Base-by-base conservation (phyloP, 2,888 invertebrate species). In the Platycheirus albimanus region DNA sequence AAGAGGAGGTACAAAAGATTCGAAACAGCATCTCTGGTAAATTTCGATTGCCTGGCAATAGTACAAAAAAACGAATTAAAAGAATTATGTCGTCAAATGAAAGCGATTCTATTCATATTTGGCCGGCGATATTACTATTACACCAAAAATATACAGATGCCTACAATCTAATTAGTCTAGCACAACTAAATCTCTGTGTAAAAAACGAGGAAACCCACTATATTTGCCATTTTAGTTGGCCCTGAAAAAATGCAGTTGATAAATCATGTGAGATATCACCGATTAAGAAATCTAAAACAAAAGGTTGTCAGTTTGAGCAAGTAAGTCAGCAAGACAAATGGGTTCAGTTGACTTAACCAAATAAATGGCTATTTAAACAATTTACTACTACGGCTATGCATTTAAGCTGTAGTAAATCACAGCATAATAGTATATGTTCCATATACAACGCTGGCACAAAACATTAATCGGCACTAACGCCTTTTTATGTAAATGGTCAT, bases 51-150 rank as follows among this genome's bases (percentile, higher is more conserved):
- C 58, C 58, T 28, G 70, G 70, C 15, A 19, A 30, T 20, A 17
- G 38, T 11, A 24, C 20, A 17, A 51, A 45, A n/a, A 28, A 13
- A 71, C 1, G 41, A 71, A 28, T 41, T 71, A 17, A 13, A 47
- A 38, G 47, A 45, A 41, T 36, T 41, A 24, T 71, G 49, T 20
- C 47, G 38, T 15, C 20, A 19, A n/a, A 24, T 61, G 49, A 20
- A 11, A 36, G 71, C 71, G 8, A 45, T 20, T 17, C 58, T 38
- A 41, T 61, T 49, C 36, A 51, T 61, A 19, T n/a, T 71, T 15
- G 61, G 43, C 10, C 10, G 63, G 4, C 49, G 17, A 1, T 33
- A 3, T 10, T 2, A 8, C 33, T 33, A 10, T 2, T 8, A 33
- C 6, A 33, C 11, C 3, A 3, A 10, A 33, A 8, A 33, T 0